These are phyloP conservation scores for Bombus breviceps DNA, from an alignment of 1,140 invertebrate genomes.

Conservation along the genomic window DNA sequence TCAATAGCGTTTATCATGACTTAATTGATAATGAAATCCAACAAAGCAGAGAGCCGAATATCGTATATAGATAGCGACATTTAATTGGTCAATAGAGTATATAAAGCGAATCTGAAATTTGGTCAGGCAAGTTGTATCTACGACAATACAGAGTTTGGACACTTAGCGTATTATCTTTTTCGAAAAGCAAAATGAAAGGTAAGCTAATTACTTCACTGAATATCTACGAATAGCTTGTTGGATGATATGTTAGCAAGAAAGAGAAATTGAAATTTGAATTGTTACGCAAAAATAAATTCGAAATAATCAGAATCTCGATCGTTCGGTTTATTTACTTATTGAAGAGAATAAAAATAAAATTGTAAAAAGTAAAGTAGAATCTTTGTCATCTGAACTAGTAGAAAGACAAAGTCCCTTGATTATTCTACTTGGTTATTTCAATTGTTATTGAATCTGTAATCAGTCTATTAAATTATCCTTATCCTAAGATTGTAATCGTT, in stretches of 20 bases:
- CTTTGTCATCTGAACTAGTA: too few species aligned
- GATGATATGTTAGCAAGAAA: not conserved
- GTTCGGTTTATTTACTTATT: too few species aligned
- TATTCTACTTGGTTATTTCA: not conserved
- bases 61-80: not conserved
- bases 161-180: not conserved
- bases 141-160: not conserved
- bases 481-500: too few species aligned
- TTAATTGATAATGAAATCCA: constrained; percentile 25
- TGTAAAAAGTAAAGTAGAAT: too few species aligned
- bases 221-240: not conserved
- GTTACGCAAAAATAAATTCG: not conserved
- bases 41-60: not conserved
- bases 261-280: not conserved
- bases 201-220: not conserved
- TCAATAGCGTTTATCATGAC: constrained; percentile 22
- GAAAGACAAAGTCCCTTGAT: not conserved
- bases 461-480: not conserved
- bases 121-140: not conserved
- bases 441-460: not conserved
- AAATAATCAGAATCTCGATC: not conserved
- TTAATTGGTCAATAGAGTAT: constrained; percentile 38
- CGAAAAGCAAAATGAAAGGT: constrained; percentile 63
- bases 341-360: too few species aligned
- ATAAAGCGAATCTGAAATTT: constrained; percentile 51